Evolutionary conservation across 2,113 vertebrate genomes (phyloP), one percentile per base, ranked within the genome.

Genomic region (Trachemys scripta): DNA sequence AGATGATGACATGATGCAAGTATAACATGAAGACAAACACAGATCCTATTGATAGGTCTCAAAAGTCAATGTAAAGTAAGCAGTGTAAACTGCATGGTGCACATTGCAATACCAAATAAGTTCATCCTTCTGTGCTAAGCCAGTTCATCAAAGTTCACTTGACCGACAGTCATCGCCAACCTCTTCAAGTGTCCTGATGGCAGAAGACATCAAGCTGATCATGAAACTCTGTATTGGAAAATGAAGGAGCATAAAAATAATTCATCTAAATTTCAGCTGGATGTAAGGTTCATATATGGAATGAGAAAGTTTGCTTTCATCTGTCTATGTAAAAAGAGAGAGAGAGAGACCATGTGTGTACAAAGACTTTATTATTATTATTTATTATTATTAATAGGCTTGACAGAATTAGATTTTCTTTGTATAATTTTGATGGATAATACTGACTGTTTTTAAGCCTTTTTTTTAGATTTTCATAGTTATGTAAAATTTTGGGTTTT

Each of bases 1-100:
- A 97, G 98, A 97, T 96, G 97, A 98, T 97, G 95, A 96, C 97
- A 96, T 45, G 4, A 96, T 94, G 95, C 85, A 94, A 93, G 89
- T 75, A 92, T 97, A 97, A 97, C 96, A 87, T 97, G 92, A 85
- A 94, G 84, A 96, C 84, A 96, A 84, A 95, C 94, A 92, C 96
- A 97, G 96, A 97, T 92, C 86, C 90, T 85, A 94, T 96, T 94
- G 45, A 83, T 96, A 87, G 94, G 93, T 69, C 31, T 97, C 92
- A 93, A 92, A 96, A 56, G 76, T 88, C 19, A 10, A 65, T 80
- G 78, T 94, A 87, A 92, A 93, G 75, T 42, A 79, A 91, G 72
- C 75, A 92, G 50, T 84, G 47, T 25, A 83, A 80, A 93, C 59
- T 50, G 65, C 16, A 54, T 49, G 57, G 38, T 57, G 42, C 42